Evolutionary conservation across 2,888 invertebrate species (phyloP), one percentile per base, ranked within the genome.

Genomic region (Brachypterus glaber): DNA sequence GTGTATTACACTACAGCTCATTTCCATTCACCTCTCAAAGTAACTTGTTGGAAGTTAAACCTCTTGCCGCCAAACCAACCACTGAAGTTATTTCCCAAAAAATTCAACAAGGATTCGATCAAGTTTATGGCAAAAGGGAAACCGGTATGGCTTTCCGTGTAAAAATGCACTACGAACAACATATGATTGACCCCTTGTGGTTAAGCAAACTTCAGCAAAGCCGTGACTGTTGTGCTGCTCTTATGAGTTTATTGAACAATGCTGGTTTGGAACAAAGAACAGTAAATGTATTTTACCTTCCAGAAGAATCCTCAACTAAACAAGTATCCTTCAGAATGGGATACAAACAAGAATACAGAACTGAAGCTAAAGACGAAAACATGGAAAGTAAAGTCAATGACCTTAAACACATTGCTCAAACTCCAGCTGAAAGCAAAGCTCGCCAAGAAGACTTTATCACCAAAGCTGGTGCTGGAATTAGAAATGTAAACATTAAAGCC

Each of bases 21-120:
- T 68, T 71, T 66, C 81, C 82, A 4, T 82, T 75, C 60, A 74
- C 75, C 8, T 59, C 74, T 1, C 66, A 63, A 44, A 70, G 73
- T 50, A 68, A 75, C 50, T 72, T 75, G 49, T 66, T 73, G 21
- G 59, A 66, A 9, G 54, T 74, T 24, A 62, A 69, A 25, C 70
- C 78, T 9, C 7, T 33, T 9, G n/a, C n/a, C 4, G 5, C 13
- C 13, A 33, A 21, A 21, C 18, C 14, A 33, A 33, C 33, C 33
- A 33, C 14, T 4, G 9, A 33, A 4, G 5, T 33, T n/a, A 18
- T 33, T 11, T 9, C 14, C 31, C 15, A 14, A 1, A 12, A 17
- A 11, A 18, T 37, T 12, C 9, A 17, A 16, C 31, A 27, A 27
- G 34, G 37, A 17, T 44, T 38, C 31, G 48, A 73, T 55, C 35